Base-by-base conservation (phyloP, 2,888 invertebrate species). In the Amblyteles armatorius region DNA sequence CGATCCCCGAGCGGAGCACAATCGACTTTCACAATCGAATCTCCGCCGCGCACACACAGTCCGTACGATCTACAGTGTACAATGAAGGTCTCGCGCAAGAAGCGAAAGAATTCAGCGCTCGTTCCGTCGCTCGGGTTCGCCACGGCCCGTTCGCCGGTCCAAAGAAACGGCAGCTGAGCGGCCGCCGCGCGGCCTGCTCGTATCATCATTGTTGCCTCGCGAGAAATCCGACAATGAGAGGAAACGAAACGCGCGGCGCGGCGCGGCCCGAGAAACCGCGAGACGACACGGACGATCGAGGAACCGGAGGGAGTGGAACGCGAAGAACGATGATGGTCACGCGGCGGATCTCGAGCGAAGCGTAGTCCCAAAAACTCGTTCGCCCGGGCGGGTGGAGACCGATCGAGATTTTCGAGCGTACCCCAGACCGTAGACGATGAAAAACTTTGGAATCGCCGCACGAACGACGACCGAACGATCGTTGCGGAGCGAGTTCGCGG, bases 361-460 rank as follows among this genome's bases (percentile, higher is more conserved):
- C 55, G 22, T 29, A 33, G 16, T 6, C 69, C 82, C 74, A 76
- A 85, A 82, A 85, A 85, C 82, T 77, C 79, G 82, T 85, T 85
- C 82, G 72, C 44, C 57, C 80, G 48, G 67, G 50, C 36, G 55
- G 22, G 16, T 36, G 29, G 52, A 44, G 55, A 60, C 69, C 55
- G 57, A 80, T 84, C 78, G 72, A 73, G 79, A 86, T 82, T 87
- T 87, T 84, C 73, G 85, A 80, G 79, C 73, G 74, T 63, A 69
- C 74, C 33, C 22, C 22, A 13, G 67, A 33, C 19, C 29, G 71
- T 82, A 79, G 87, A 85, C 85, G 82, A 83, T 85, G 86, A 87
- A 87, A 87, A 87, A 87, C 79, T 67, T 82, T 40, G 81, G 60
- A 86, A 84, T 86, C 76, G 82, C 71, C 82, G 84, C 84, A 85